phyloP scores from a whole-genome alignment of 2,888 invertebrate genomes.

The Conchocele bisecta region DNA sequence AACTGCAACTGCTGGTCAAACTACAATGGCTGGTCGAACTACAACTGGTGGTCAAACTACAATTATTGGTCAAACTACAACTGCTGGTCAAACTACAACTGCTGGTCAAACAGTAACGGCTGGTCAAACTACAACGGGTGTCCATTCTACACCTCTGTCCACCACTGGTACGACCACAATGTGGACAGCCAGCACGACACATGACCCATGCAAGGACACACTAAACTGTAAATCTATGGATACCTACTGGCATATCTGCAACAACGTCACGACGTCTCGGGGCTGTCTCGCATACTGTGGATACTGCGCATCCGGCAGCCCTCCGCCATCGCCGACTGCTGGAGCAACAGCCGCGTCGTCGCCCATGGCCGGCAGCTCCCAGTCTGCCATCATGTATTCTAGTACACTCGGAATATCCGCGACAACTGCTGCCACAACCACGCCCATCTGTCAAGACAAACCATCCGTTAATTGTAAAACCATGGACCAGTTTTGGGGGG shows the following conservation, averaged over 20 bases:
- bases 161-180: neutral
- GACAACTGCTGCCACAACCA: conserved; percentile 7
- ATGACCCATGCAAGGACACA: conserved; percentile 31
- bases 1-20: too few species aligned
- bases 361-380: neutral
- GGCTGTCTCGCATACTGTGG: conserved; percentile 36
- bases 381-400: neutral
- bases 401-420: neutral
- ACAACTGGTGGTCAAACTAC: too few species aligned
- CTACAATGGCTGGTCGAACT: too few species aligned
- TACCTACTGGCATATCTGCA: conserved; percentile 29
- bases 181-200: conserved; percentile 13
- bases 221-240: conserved; percentile 31
- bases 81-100: too few species aligned
- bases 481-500: conserved; percentile 33
- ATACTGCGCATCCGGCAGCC: conserved; percentile 19
- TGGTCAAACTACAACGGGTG: too few species aligned
- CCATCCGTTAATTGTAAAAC: conserved; percentile 26
- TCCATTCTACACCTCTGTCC: neutral
- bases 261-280: conserved; percentile 17
- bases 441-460: conserved; percentile 28
- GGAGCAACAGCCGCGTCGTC: neutral
- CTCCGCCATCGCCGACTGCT: conserved; percentile 6
- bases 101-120: too few species aligned
- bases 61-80: too few species aligned